Evolutionary conservation across 2,888 invertebrate genomes (phyloP), one percentile per base, ranked within the genome.

Genomic region (Blera fallax): DNA sequence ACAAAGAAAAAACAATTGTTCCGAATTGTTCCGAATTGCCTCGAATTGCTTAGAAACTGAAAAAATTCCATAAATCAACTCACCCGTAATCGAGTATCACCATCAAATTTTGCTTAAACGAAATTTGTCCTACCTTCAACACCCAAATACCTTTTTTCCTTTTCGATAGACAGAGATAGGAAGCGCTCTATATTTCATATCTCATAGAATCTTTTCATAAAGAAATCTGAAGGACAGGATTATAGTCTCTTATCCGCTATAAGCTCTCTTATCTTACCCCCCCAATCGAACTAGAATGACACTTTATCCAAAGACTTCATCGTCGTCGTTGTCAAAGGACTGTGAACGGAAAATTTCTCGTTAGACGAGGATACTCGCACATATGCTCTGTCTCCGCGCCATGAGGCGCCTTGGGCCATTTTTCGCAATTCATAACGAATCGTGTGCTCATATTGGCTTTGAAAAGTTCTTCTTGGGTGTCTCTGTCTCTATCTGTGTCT

Each of bases 211-310:
- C 40, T 18, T 29, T 52, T 43, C 32, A 73, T 62, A 29, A 32
- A 52, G 21, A n/a, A 11, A 73, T 62, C 43, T 52, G 14, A 62
- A 73, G 62, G 73, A 32, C 62, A 43, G 21, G 24, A 62, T 73
- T 72, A 50, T 37, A 32, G 21, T 43, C 40, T 52, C 43, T 73
- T 50, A 73, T 73, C 72, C 37, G 16, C n/a, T 60, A 27, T 62
- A 52, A 73, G 73, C 62, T 43, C 27, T 43, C 32, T 62, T 54
- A 52, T 40, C 62, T 52, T 21, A 29, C 29, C 43, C 21, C 14
- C 18, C 24, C 21, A 62, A 32, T 64, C 52, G 52, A 62, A 62
- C 14, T 18, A 29, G 29, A 43, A 62, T 62, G 32, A 21, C 16
- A 62, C 52, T 62, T 21, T 62, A 29, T 8, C 50, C 34, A 34